These are phyloP conservation scores for Etheostoma cragini DNA, from an alignment of 2,113 vertebrate genomes.

Conservation along the genomic window DNA sequence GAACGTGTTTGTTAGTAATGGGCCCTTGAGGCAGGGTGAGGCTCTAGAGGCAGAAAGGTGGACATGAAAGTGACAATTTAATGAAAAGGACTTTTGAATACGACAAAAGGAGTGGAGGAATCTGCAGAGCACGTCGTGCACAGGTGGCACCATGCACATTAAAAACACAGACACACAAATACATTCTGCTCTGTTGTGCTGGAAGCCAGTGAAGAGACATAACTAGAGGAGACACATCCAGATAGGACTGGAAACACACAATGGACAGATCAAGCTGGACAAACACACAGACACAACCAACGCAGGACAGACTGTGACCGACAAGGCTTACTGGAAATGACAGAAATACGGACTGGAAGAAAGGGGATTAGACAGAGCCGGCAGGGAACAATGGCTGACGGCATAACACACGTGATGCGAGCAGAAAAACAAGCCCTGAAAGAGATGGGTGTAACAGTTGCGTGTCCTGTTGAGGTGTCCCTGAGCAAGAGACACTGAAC, in stretches of 20 bases:
- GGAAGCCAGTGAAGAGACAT: conserved; percentile 53
- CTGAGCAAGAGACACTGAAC: conserved; percentile 7
- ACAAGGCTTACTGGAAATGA: conserved; percentile 61
- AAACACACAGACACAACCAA: conserved; percentile 27
- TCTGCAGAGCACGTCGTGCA: neutral
- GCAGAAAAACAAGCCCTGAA: conserved; percentile 19
- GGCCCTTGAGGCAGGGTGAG: neutral
- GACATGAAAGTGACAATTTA: conserved; percentile 1
- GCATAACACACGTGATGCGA: neutral
- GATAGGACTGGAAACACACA: conserved; percentile 46
- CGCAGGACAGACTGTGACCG: conserved; percentile 46
- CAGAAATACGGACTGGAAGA: conserved; percentile 69
- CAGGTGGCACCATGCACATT: conserved; percentile 23
- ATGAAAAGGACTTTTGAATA: conserved; percentile 26
- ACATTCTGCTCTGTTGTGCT: conserved; percentile 24
- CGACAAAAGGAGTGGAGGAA: no score
- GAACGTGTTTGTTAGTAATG: neutral
- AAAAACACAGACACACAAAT: conserved; percentile 11
- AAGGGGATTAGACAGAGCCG: conserved; percentile 70
- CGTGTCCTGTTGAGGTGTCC: neutral
- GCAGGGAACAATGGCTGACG: conserved; percentile 59
- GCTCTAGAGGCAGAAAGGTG: no score
- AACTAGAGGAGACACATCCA: conserved; percentile 66
- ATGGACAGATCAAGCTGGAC: conserved; percentile 34
- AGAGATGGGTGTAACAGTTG: conserved; percentile 10